A percentile compares a stretch with the other conserved stretches of the same genome.
Conservation (phyloP, 1,140 invertebrate species). For the Triops cancriformis region DNA sequence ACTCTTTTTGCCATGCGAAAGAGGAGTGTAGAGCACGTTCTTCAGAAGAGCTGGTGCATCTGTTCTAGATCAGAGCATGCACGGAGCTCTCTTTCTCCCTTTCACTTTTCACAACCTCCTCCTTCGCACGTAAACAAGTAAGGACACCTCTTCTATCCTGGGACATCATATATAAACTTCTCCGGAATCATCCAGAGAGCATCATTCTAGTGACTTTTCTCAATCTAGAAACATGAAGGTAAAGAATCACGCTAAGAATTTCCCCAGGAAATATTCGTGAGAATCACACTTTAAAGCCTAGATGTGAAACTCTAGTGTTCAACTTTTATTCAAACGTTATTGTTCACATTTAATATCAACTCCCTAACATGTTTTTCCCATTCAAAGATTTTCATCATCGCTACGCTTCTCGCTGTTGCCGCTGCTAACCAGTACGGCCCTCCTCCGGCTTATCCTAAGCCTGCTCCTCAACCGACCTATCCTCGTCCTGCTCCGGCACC, state of each 20-base stretch:
- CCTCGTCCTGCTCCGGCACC: background rate
- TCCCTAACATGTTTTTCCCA: too few relatives aligned
- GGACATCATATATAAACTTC: conserved; percentile 4
- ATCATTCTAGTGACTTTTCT: background rate
- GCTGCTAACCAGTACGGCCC: background rate
- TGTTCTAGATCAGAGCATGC: background rate
- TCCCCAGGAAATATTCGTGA: background rate
- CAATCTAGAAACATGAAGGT: background rate
- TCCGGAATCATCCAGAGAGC: background rate
- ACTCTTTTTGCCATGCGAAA: too few relatives aligned
- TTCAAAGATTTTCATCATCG: background rate
- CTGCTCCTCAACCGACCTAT: background rate
- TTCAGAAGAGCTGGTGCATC: background rate
- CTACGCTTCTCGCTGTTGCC: background rate
- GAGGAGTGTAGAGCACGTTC: background rate
- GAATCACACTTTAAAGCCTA: background rate
- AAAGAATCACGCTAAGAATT: background rate
- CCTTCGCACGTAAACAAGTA: background rate
- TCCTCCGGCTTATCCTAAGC: background rate
- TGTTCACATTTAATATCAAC: too few relatives aligned
- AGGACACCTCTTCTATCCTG: background rate
- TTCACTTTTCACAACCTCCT: background rate
- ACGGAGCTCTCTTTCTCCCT: background rate
- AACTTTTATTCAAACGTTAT: too few relatives aligned
- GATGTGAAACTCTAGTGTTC: too few relatives aligned